Evolutionary conservation across 2,113 vertebrate species (phyloP).

Genomic region (Microcebus griseorufus): DNA sequence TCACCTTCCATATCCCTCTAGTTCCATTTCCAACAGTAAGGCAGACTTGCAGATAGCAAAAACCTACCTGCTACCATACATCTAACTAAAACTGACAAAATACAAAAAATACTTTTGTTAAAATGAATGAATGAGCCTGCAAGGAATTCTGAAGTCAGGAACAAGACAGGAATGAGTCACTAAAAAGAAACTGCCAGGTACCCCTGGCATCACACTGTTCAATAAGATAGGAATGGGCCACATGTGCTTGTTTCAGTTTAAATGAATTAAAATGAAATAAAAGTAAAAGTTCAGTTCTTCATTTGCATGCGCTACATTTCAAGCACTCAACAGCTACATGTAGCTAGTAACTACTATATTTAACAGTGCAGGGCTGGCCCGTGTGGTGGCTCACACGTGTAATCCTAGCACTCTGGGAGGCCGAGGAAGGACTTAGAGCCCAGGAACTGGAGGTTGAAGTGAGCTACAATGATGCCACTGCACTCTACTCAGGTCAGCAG

Average conservation of each 20-base stretch:
- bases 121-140: not conserved
- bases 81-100: not conserved
- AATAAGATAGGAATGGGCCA: not conserved
- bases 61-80: not conserved
- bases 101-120: not conserved
- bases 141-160: not conserved
- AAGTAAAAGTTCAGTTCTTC: conserved; percentile 1
- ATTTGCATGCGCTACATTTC: not conserved
- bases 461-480: too few relatives aligned
- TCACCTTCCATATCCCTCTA: not conserved
- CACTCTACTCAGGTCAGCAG: not conserved
- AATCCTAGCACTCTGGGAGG: too few relatives aligned
- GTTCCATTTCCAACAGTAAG: not conserved
- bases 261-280: not conserved
- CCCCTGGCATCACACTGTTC: not conserved
- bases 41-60: not conserved
- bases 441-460: too few relatives aligned
- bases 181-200: not conserved
- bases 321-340: not conserved
- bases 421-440: too few relatives aligned
- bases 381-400: too few relatives aligned
- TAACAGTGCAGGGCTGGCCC: not conserved
- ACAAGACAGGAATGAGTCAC: not conserved
- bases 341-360: not conserved
- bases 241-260: not conserved